Base-by-base conservation (phyloP, 2,797 vertebrate species). In the Siniperca scherzeri region DNA sequence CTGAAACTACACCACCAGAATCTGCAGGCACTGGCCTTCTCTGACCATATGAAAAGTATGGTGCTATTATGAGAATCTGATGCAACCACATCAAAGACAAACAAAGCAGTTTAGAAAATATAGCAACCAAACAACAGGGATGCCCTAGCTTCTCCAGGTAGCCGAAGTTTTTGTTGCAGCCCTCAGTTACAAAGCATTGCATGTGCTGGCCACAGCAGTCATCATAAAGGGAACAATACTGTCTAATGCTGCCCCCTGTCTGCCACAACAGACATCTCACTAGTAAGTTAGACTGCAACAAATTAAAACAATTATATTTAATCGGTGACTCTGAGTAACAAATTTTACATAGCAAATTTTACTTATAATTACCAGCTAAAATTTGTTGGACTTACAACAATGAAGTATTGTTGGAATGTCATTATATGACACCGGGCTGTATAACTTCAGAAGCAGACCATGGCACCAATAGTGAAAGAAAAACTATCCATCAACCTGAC, bases 181-280 rank as follows among this genome's bases (percentile, higher is more conserved):
- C 38, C 69, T 67, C 27, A 2, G 57, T 87, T 59, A 70, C 70
- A 82, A 33, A 77, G 52, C 62, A 74, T 7, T 77, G 80, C 64
- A 80, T 70, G 73, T 1, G 65, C 33, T 65, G 67, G 70, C 78
- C 50, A 33, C 50, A 79, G 72, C 55, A 78, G 56, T 33, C 50
- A 33, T 42, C 61, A 71, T 1, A 33, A 36, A 44, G 46, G 36
- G 2, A 78, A 40, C 85, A 88, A 59, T 53, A 87, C 86, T 95
- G 91, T 94, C 88, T 92, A 87, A 93, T 95, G 92, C 96, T 96
- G 96, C 96, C 95, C 95, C 94, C 96, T 96, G 88, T 94, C 92
- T 93, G 90, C 85, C 73, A 78, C 40, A 84, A 30, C 9, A 42
- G 65, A 59, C 69, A 87, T 53, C 27, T 78, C 44, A 80, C 56